phyloP scores from a whole-genome alignment of 2,797 vertebrate genomes.

The Mallotus villosus region DNA sequence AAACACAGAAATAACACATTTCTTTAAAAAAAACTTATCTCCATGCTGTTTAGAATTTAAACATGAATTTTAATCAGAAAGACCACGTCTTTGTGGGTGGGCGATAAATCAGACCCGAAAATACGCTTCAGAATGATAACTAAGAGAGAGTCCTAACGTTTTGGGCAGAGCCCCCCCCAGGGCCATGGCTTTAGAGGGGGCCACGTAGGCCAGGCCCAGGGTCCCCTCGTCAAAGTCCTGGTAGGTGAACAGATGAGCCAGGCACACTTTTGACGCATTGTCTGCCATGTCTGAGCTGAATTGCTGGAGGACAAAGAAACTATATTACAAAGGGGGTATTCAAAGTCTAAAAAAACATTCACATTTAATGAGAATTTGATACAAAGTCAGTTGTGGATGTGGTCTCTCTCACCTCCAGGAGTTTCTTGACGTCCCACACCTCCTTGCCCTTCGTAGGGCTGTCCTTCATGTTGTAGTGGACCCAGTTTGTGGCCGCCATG shows the following conservation, averaged over 20 bases:
- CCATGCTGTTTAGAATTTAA: too few species aligned
- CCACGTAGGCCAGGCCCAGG: slow-evolving; percentile 93
- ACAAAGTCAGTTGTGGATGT: background rate
- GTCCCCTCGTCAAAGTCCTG: slow-evolving; percentile 98
- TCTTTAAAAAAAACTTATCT: too few species aligned
- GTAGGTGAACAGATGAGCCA: slow-evolving; percentile 97
- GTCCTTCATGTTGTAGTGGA: slow-evolving; percentile 92
- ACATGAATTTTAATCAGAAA: too few species aligned
- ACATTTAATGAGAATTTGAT: background rate
- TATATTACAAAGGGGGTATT: background rate
- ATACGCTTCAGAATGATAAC: background rate
- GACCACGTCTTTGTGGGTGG: too few species aligned
- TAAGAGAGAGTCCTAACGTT: slow-evolving; percentile 72
- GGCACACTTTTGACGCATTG: slow-evolving; percentile 89
- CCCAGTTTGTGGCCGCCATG: slow-evolving; percentile 47
- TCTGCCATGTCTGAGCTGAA: slow-evolving; percentile 94
- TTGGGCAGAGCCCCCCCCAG: slow-evolving; percentile 93
- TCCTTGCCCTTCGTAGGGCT: slow-evolving; percentile 77
- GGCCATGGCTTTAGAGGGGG: slow-evolving; percentile 87
- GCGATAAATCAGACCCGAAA: background rate
- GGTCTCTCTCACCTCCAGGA: slow-evolving; percentile 84
- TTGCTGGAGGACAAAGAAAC: slow-evolving; percentile 77
- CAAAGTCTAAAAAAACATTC: background rate
- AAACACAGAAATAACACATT: slow-evolving; percentile 40
- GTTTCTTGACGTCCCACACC: slow-evolving; percentile 94